Base-by-base conservation (phyloP, 2,113 vertebrate species). In the Dromiciops gliroides region DNA sequence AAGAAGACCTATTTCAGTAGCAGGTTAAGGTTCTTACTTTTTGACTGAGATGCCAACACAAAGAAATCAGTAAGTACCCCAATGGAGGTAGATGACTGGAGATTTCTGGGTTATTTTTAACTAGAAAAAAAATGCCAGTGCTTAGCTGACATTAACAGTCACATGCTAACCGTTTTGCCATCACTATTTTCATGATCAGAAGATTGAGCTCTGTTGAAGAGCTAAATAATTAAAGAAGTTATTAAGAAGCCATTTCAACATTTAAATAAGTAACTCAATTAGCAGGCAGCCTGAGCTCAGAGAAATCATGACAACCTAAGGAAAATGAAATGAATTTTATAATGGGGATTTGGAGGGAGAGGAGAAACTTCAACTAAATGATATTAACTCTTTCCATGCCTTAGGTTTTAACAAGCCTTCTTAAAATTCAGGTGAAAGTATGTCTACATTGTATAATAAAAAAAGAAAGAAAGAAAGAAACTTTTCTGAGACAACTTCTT, bases 181-280 rank as follows among this genome's bases (percentile, higher is more conserved):
- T 97, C 95, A 96, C 90, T 95, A 88, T 26, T 94, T 97, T 98
- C 95, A 96, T 9, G 26, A 98, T 90, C 93, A 97, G 94, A 97
- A 90, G 90, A 96, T 48, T 92, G 90, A 98, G 67, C 49, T 97
- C 96, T 98, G 51, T 94, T 96, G 96, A 96, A 95, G 88, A 95
- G 94, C 48, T 98, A 97, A 98, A 98, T 98, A 98, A 97, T 98
- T 98, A 97, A 98, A 98, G 90, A 98, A 95, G 89, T 96, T 97
- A 97, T 97, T 98, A 98, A 97, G 97, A 98, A 98, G 94, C 48
- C 51, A 97, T 97, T 98, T 96, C 89, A 95, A 94, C 93, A 96
- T 96, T 96, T 97, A 97, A 98, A 98, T 96, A 96, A 92, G 50
- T 95, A 97, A 90, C 93, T 96, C 89, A 96, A 97, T 98, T 97